Evolutionary conservation across 2,888 invertebrate genomes (phyloP), one percentile per base, ranked within the genome.

Genomic region (Malthinus flaveolus): DNA sequence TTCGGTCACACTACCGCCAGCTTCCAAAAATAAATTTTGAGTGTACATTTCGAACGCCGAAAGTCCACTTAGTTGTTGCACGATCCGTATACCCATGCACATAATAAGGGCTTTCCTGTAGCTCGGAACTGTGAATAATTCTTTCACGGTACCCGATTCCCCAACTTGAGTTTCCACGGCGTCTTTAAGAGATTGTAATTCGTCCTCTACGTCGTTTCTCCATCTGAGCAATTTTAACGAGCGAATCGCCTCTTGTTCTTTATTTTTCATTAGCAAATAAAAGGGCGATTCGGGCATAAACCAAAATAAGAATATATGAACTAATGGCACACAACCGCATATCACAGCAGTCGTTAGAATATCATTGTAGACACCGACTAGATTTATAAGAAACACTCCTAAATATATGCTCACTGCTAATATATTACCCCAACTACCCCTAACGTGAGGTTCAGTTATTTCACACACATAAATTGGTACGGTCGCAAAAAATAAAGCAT

Each of bases 241-340:
- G 9, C 49, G 49, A 56, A 61, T 64, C 1, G 75, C 74, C 34
- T 71, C 65, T 1, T 68, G 67, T 7, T 62, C 46, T 45, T 67
- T 65, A 0, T 64, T 67, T 72, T 70, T 0, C 36, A 36, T 36
- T 1, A 12, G 11, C 11, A 36, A 36, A 12, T 36, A 36, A 36
- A 36, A 36, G 7, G 75, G 75, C 1, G 72, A 68, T 78, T 89
- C 89, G 9, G 88, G 89, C 71, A 88, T 79, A 71, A 83, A 84
- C 15, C 7, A 11, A 36, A 36, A 36, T 12, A 36, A 36, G 12
- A 10, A 11, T 12, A 36, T 1, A 10, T 49, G 32, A 3, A 44
- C 8, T 12, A 44, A 10, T 5, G 31, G 32, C 23, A 47, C 12
- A 8, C n/a, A n/a, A 12, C 35, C 39, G 33, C 44, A 49, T 13